These are phyloP conservation scores for Probosciger aterrimus DNA, from an alignment of 2,113 vertebrate species.

Conservation along the genomic window DNA sequence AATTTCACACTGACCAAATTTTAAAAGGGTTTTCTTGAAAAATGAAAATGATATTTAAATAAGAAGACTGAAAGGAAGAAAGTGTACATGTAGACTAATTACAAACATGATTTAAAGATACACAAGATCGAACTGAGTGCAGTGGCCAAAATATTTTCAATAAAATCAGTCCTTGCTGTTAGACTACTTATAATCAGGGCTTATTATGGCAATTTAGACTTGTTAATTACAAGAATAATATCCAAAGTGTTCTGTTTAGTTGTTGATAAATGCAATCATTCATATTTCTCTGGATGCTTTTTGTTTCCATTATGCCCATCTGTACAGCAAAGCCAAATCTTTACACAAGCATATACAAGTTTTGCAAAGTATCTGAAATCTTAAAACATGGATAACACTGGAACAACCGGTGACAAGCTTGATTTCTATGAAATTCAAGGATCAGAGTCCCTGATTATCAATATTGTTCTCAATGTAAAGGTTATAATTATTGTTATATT, in stretches of 20 bases:
- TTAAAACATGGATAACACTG: neutral
- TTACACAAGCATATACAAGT: neutral
- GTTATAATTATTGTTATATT: conserved; percentile 56
- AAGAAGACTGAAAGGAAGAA: neutral
- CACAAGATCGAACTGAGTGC: neutral
- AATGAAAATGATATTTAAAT: neutral
- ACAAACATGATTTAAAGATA: neutral
- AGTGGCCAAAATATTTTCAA: neutral
- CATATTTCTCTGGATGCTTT: neutral
- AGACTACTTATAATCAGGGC: neutral
- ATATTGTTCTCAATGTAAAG: conserved; percentile 38
- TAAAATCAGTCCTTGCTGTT: neutral
- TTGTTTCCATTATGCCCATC: neutral
- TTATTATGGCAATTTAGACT: neutral
- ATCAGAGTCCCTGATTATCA: conserved; percentile 41
- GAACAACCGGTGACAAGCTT: neutral
- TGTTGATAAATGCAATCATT: conserved; percentile 1
- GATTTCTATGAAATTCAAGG: conserved; percentile 4
- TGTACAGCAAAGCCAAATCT: neutral
- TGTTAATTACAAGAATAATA: neutral
- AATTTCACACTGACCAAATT: neutral
- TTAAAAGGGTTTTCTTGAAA: neutral
- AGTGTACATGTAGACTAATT: neutral
- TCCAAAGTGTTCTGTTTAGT: neutral
- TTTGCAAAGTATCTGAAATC: conserved; percentile 6